phyloP scores from a whole-genome alignment of 2,113 vertebrate species.

The Pteropus alecto region DNA sequence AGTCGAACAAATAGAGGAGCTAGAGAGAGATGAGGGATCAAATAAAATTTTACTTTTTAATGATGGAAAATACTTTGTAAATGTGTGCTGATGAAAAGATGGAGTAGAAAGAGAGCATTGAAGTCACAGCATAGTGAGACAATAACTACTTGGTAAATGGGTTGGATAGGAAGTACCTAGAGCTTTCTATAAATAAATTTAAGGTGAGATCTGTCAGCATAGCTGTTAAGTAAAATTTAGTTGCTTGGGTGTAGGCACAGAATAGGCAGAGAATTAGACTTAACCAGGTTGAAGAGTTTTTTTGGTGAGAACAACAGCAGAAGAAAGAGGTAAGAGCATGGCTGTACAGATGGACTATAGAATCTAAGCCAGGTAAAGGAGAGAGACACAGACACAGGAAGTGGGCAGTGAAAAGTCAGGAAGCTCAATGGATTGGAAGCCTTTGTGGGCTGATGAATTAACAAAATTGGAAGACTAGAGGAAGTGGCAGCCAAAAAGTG shows the following conservation, averaged over 20 bases:
- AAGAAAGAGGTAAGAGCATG: not conserved
- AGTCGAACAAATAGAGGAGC: not conserved
- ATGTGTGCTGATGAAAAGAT: not conserved
- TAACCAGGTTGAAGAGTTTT: not conserved
- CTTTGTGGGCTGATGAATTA: not conserved
- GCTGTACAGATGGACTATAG: not conserved
- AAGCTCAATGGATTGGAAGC: not conserved
- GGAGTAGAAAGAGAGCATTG: not conserved
- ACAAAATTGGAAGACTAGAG: not conserved
- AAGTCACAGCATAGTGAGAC: not conserved
- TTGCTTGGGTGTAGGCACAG: not conserved
- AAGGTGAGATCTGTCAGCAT: not conserved
- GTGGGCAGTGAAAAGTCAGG: not conserved
- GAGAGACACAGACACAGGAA: not conserved
- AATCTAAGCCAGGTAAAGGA: not conserved
- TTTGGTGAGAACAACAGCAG: not conserved
- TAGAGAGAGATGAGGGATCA: not conserved
- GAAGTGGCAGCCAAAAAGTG: not conserved
- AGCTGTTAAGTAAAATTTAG: not conserved
- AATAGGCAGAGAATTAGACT: not conserved
- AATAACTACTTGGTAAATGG: not conserved
- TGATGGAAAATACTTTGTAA: not conserved
- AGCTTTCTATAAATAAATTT: not conserved
- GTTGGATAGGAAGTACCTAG: not conserved
- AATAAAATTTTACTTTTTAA: not conserved